Percentiles rank a stretch among this genome's conserved stretches.
Conservation (phyloP, 2,888 invertebrate genomes). For the Kryphioiulus occultus region DNA sequence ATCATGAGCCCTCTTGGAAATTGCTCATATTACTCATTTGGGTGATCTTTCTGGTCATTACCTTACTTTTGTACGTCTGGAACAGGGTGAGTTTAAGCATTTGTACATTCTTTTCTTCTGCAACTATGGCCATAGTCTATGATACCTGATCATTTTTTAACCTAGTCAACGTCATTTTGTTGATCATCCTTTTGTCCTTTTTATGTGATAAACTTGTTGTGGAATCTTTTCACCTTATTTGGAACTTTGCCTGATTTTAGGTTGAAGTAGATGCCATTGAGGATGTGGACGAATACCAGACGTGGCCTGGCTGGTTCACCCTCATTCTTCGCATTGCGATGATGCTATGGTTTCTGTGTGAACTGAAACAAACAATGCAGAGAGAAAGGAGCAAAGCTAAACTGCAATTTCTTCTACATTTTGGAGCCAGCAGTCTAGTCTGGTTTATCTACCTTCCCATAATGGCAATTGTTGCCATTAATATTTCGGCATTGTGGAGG, state of each 20-base stretch:
- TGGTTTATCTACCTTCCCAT: constrained; percentile 98
- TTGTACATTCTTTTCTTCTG: not conserved
- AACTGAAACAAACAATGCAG: constrained; percentile 76
- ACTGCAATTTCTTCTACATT: constrained; percentile 91
- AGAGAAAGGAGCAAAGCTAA: constrained; percentile 83
- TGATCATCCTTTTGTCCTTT: not conserved
- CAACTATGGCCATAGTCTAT: too few relatives aligned
- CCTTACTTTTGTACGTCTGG: constrained; percentile 93
- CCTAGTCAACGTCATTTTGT: too few relatives aligned
- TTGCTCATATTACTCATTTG: constrained; percentile 85
- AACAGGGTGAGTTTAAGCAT: constrained; percentile 78
- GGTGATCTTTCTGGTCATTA: constrained; percentile 89
- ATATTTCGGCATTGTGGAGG: constrained; percentile 94
- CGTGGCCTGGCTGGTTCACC: constrained; percentile 96
- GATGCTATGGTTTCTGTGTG: constrained; percentile 87
- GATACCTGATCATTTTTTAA: too few relatives aligned
- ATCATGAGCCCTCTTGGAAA: constrained; percentile 87
- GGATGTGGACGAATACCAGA: constrained; percentile 96
- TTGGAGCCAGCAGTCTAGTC: constrained; percentile 95
- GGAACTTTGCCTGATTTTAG: constrained; percentile 65
- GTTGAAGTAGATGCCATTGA: constrained; percentile 95
- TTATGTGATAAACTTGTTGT: not conserved
- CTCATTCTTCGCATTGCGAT: constrained; percentile 83
- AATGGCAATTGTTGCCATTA: constrained; percentile 89
- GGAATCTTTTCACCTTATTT: too few relatives aligned